A percentile compares a stretch with the other conserved stretches of the same genome.
Conservation (phyloP, 2,113 vertebrate genomes). For the Vulpes vulpes region DNA sequence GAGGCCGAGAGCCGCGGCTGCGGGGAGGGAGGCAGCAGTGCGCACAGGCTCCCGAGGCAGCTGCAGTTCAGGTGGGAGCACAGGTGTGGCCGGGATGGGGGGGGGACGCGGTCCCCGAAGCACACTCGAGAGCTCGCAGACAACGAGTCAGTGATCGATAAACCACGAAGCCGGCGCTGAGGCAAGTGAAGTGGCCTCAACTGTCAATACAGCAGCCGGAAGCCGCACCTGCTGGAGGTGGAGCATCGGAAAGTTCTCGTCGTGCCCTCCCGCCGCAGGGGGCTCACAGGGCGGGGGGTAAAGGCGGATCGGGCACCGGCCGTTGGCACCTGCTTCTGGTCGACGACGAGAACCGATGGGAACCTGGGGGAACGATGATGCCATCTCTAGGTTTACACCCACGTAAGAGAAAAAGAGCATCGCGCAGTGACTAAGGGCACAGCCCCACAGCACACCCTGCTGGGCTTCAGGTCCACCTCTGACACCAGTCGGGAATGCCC, state of each 20-base stretch:
- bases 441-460: neutral
- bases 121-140: constrained; percentile 40
- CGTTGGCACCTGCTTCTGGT: neutral
- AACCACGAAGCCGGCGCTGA: constrained; percentile 50
- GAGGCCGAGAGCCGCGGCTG: too few relatives aligned
- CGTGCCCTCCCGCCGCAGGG: neutral
- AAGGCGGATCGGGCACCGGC: neutral
- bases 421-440: neutral
- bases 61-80: too few relatives aligned
- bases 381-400: neutral
- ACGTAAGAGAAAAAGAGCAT: neutral
- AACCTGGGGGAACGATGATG: neutral
- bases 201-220: constrained; percentile 60
- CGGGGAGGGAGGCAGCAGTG: too few relatives aligned
- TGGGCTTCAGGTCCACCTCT: neutral
- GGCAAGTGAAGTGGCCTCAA: constrained; percentile 23
- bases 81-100: too few relatives aligned
- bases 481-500: neutral
- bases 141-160: constrained; percentile 57
- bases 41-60: too few relatives aligned
- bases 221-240: constrained; percentile 32
- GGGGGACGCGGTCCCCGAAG: neutral
- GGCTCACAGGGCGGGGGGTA: constrained; percentile 22
- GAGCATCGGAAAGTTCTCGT: constrained; percentile 27
- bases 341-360: neutral